A percentile compares a stretch with the other conserved stretches of the same genome.
These are phyloP conservation scores for Petrocephalus sullivani DNA, from an alignment of 2,797 vertebrate genomes.

Conservation along the genomic window DNA sequence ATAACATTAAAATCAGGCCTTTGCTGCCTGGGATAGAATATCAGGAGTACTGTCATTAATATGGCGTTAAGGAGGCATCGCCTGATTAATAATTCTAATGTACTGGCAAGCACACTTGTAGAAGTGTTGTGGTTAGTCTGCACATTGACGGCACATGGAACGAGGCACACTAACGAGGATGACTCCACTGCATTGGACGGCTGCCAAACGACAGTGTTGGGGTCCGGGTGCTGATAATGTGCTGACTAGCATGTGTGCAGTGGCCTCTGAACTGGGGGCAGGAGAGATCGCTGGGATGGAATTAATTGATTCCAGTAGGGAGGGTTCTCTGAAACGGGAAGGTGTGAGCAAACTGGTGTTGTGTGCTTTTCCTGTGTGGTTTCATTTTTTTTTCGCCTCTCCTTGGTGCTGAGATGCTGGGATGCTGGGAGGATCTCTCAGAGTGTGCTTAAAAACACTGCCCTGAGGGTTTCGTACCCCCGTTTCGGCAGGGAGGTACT, in stretches of 20 bases:
- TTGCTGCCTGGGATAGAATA: background rate
- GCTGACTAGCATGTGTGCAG: background rate
- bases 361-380: background rate
- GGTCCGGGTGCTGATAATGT: background rate
- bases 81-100: background rate
- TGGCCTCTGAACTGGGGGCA: background rate
- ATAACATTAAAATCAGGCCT: background rate
- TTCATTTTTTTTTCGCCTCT: background rate
- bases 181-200: background rate
- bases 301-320: slow-evolving; percentile 17
- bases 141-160: background rate
- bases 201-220: background rate
- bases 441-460: background rate
- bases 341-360: background rate
- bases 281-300: background rate
- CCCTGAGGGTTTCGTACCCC: background rate
- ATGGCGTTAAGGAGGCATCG: background rate
- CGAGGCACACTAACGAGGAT: background rate
- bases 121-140: background rate
- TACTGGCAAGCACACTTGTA: background rate
- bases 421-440: background rate
- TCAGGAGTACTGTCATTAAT: background rate
- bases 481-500: background rate
- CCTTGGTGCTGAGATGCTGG: slow-evolving; percentile 21
- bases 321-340: background rate